Percentiles rank a stretch among this genome's conserved stretches.
These are phyloP conservation scores for Panagrolaimus sp. DNA, from an alignment of 1,140 invertebrate genomes.

Conservation along the genomic window DNA sequence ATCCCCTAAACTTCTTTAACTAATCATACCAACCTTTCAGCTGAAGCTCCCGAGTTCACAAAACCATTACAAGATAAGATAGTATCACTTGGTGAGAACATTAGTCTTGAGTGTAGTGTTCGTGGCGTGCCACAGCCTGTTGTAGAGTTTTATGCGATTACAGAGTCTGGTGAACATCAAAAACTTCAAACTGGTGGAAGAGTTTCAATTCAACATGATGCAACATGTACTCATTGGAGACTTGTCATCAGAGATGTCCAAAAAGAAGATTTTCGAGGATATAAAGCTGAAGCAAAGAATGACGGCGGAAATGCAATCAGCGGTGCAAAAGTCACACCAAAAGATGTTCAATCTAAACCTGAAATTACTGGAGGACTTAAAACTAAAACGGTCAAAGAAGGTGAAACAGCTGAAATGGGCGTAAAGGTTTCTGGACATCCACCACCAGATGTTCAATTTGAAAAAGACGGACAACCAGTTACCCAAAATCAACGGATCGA, in stretches of 20 bases:
- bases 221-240: slow-evolving; percentile 54
- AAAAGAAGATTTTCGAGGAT: slow-evolving; percentile 42
- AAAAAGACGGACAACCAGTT: slow-evolving; percentile 67
- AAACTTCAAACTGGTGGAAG: slow-evolving; percentile 53
- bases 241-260: slow-evolving; percentile 60
- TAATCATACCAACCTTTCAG: slow-evolving; percentile 37
- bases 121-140: slow-evolving; percentile 60
- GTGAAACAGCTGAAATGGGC: slow-evolving; percentile 43
- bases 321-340: slow-evolving; percentile 21
- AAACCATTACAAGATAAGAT: slow-evolving; percentile 58
- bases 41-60: slow-evolving; percentile 60
- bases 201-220: slow-evolving; percentile 52
- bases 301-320: slow-evolving; percentile 38
- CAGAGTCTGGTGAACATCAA: slow-evolving; percentile 60
- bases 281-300: slow-evolving; percentile 54
- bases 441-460: slow-evolving; percentile 73
- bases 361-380: slow-evolving; percentile 57
- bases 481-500: slow-evolving; percentile 40
- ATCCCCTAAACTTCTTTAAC: too few relatives aligned
- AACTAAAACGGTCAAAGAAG: slow-evolving; percentile 37
- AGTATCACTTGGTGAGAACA: slow-evolving; percentile 55
- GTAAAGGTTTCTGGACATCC: slow-evolving; percentile 74
- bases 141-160: slow-evolving; percentile 56
- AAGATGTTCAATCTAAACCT: slow-evolving; percentile 4
- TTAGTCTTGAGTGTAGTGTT: slow-evolving; percentile 60